Base-by-base conservation (phyloP, 2,113 vertebrate species). In the Pica pica region DNA sequence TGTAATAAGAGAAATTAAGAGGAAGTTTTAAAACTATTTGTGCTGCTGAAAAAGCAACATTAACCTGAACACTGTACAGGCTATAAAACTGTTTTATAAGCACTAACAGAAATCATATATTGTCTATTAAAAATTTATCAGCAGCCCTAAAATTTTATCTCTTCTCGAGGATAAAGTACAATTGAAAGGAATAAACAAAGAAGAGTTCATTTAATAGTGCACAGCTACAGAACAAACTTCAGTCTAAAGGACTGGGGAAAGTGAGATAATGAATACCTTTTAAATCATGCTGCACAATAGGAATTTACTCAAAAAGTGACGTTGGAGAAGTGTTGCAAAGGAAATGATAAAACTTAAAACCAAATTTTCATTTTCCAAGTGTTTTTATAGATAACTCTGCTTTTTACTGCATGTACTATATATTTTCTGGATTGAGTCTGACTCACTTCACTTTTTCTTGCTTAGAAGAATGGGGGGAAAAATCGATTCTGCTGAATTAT, bases 101-200 rank as follows among this genome's bases (percentile, higher is more conserved):
- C 27, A 79, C 33, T 68, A 77, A 87, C 23, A 90, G 41, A 87
- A 89, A 76, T 61, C 18, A 41, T 46, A 27, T 50, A 44, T 31
- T 84, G 6, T 60, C 84, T 78, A 80, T 78, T 87, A 69, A 92
- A 93, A 82, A 90, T 16, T 30, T 89, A 95, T 67, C 61, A 73
- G n/a, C 42, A 52, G 50, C 33, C 8, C 39, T 86, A 86, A 67
- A 83, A 90, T 87, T n/a, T 9, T 88, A 57, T 82, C 90, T 90
- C 61, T 92, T 90, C 55, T 78, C 50, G 37, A 84, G 24, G 41
- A 77, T 63, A 95, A 88, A 83, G 20, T 46, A 87, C 84, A 95
- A 94, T 35, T 94, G 85, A 91, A 95, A 88, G n/a, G 50, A 75
- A 92, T 52, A 94, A 94, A 90, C 73, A 94, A 79, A 94, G 41